Evolutionary conservation across 2,797 vertebrate species (phyloP).

Genomic region (Manis pentadactyla): DNA sequence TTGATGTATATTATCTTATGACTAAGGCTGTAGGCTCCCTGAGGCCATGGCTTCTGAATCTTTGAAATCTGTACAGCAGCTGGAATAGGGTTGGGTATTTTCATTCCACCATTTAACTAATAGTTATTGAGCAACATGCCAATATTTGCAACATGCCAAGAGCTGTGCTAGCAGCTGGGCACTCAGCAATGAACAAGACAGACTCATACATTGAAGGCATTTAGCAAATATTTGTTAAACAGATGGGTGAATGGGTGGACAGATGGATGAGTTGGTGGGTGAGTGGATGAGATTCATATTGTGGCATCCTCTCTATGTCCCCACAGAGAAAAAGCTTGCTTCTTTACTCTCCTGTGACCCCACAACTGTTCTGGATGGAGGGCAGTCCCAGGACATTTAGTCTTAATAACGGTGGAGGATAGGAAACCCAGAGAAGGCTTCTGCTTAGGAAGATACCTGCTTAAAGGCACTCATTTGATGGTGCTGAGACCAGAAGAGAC

Average conservation of each 20-base stretch:
- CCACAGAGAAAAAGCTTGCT: neutral
- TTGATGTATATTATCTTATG: neutral
- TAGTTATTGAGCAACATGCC: neutral
- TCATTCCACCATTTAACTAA: neutral
- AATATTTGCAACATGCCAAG: neutral
- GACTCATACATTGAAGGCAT: neutral
- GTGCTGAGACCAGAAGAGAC: neutral
- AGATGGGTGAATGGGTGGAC: neutral
- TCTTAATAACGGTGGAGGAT: neutral
- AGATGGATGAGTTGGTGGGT: neutral
- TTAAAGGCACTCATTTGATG: neutral
- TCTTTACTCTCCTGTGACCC: neutral
- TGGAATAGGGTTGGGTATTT: neutral
- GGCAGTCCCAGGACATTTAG: neutral
- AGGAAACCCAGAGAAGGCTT: neutral
- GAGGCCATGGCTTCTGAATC: neutral
- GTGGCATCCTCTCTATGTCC: neutral
- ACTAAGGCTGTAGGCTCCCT: neutral
- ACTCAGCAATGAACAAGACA: neutral
- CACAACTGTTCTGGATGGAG: neutral
- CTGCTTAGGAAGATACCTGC: neutral
- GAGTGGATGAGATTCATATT: neutral
- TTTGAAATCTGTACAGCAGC: neutral
- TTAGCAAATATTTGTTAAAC: neutral
- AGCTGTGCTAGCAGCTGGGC: neutral